Evolutionary conservation across 1,140 invertebrate species (phyloP).

Genomic region (Trigoniulus corallinus): DNA sequence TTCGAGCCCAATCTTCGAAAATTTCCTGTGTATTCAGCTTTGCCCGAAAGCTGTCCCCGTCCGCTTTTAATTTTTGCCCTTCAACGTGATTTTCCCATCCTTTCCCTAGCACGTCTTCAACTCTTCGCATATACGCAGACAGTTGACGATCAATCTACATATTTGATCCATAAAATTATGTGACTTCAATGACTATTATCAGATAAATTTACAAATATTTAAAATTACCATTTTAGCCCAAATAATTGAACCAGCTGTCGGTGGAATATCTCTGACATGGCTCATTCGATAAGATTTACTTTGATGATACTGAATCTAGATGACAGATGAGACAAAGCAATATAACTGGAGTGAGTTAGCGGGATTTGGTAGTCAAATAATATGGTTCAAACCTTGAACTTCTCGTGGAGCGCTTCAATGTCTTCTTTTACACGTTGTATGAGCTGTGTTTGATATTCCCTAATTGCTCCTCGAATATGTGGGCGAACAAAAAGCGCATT

Average conservation of each 20-base stretch:
- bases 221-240: conserved; percentile 73
- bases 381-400: conserved; percentile 93
- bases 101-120: conserved; percentile 95
- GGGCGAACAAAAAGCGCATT: conserved; percentile 97
- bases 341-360: too few relatives aligned
- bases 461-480: conserved; percentile 93
- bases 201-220: not conserved
- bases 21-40: conserved; percentile 93
- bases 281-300: conserved; percentile 84
- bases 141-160: conserved; percentile 81
- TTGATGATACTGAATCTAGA: conserved; percentile 72
- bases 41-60: conserved; percentile 90
- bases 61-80: conserved; percentile 92
- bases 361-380: too few relatives aligned
- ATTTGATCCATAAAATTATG: not conserved
- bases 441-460: conserved; percentile 97
- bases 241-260: conserved; percentile 91
- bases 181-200: not conserved
- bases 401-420: conserved; percentile 92
- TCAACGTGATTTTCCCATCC: conserved; percentile 99
- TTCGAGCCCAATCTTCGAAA: conserved; percentile 93
- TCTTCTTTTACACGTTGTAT: conserved; percentile 99
- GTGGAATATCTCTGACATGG: conserved; percentile 79
- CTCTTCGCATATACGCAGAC: conserved; percentile 87
- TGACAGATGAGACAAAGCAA: conserved; percentile 15